Conservation (phyloP, 2,888 invertebrate genomes). For the Helleia helle region DNA sequence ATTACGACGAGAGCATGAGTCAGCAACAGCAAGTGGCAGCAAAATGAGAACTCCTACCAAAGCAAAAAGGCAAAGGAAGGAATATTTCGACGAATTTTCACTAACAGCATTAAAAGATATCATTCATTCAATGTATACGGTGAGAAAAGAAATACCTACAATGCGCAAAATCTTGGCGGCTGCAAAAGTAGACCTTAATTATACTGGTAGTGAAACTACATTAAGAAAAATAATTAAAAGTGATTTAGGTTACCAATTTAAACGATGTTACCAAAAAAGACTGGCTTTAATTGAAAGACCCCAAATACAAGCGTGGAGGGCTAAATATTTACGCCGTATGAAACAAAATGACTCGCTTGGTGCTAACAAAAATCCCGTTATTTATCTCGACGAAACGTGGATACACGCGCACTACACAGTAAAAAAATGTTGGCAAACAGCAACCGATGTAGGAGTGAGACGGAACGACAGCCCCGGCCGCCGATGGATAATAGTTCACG, state of each 20-base stretch:
- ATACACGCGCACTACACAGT: slow-evolving; percentile 14
- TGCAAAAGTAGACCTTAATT: slow-evolving; percentile 20
- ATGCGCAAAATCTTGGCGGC: slow-evolving; percentile 23
- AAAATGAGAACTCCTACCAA: slow-evolving; percentile 22
- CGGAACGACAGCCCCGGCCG: slow-evolving; percentile 18
- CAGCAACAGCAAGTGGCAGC: slow-evolving; percentile 16
- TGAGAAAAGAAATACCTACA: slow-evolving; percentile 20
- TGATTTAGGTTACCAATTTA: slow-evolving; percentile 18
- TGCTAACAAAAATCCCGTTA: slow-evolving; percentile 12
- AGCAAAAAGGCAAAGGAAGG: slow-evolving; percentile 17
- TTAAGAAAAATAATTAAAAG: slow-evolving; percentile 14
- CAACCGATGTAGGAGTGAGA: slow-evolving; percentile 15
- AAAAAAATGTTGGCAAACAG: slow-evolving; percentile 17
- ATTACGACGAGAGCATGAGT: slow-evolving; percentile 18
- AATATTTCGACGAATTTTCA: slow-evolving; percentile 19
- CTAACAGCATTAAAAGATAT: slow-evolving; percentile 21
- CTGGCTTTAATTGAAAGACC: slow-evolving; percentile 18
- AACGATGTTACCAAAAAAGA: slow-evolving; percentile 17
- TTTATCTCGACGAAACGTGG: slow-evolving; percentile 7
- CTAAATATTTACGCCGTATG: slow-evolving; percentile 19
- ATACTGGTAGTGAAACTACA: slow-evolving; percentile 18
- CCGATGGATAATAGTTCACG: slow-evolving; percentile 15
- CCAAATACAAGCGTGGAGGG: slow-evolving; percentile 20
- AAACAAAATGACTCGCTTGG: slow-evolving; percentile 17
- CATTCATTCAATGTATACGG: slow-evolving; percentile 22